Evolutionary conservation across 2,888 invertebrate species (phyloP).

Genomic region (Cephus pygmeus): DNA sequence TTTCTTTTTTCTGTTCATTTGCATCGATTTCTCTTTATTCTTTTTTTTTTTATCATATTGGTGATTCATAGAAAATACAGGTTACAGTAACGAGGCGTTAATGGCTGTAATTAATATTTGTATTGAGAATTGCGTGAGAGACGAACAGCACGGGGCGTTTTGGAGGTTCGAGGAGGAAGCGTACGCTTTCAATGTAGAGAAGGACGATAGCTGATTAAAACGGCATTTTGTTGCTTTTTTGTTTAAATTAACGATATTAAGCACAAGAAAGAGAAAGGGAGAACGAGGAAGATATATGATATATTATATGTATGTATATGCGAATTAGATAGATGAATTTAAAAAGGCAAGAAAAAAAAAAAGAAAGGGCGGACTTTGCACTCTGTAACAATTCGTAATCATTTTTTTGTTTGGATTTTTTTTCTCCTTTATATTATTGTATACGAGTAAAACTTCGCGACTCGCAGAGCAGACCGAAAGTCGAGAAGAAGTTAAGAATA

Average conservation of each 20-base stretch:
- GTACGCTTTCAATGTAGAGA: not conserved
- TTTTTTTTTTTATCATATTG: not conserved
- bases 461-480: not conserved
- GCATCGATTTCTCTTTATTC: too few species aligned
- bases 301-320: not conserved
- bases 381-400: not conserved
- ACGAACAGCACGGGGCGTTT: not conserved
- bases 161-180: not conserved
- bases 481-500: not conserved
- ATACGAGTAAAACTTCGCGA: conserved; percentile 14
- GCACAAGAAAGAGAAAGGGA: not conserved
- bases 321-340: not conserved
- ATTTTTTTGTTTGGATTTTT: conserved; percentile 17
- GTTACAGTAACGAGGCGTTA: not conserved
- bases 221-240: not conserved
- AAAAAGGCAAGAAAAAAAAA: not conserved
- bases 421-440: conserved; percentile 16
- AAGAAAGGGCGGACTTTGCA: not conserved
- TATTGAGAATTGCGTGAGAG: not conserved
- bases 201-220: not conserved
- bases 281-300: not conserved
- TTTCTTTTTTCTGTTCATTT: not conserved
- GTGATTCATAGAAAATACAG: not conserved
- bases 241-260: not conserved
- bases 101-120: not conserved